phyloP scores from a whole-genome alignment of 2,888 invertebrate genomes.

The Calliscelio sp. region DNA sequence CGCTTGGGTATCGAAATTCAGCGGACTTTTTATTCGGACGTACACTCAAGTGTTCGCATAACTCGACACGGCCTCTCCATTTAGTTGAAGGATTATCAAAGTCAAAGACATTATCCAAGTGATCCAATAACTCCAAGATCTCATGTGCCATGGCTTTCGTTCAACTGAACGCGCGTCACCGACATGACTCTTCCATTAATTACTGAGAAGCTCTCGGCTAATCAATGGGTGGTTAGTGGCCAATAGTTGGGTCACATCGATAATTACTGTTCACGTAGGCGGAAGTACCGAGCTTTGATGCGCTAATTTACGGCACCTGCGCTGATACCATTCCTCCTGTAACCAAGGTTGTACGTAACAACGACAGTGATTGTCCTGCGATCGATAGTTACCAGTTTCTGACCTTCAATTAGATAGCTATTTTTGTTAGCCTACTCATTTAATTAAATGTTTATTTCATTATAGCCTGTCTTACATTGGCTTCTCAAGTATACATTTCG shows the following conservation, averaged over 20 bases:
- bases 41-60: slow-evolving; percentile 36
- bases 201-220: slow-evolving; percentile 82
- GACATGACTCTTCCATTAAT: slow-evolving; percentile 83
- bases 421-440: slow-evolving; percentile 29
- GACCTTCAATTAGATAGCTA: slow-evolving; percentile 50
- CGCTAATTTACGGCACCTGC: slow-evolving; percentile 83
- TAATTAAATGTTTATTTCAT: slow-evolving; percentile 8
- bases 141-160: slow-evolving; percentile 64
- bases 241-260: slow-evolving; percentile 83
- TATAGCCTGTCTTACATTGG: too few relatives aligned
- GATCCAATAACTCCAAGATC: slow-evolving; percentile 67
- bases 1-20: slow-evolving; percentile 41
- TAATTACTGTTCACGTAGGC: slow-evolving; percentile 82
- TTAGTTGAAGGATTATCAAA: slow-evolving; percentile 63
- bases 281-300: slow-evolving; percentile 81
- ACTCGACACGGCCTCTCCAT: slow-evolving; percentile 55
- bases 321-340: slow-evolving; percentile 77
- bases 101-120: slow-evolving; percentile 66
- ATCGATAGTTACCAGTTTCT: slow-evolving; percentile 61
- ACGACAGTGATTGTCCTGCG: slow-evolving; percentile 67
- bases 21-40: neutral
- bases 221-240: slow-evolving; percentile 85
- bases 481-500: too few relatives aligned
- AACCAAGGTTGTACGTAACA: slow-evolving; percentile 69
- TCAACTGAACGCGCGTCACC: slow-evolving; percentile 67